Base-by-base conservation (phyloP, 2,888 invertebrate genomes). In the Crioceris asparagi region DNA sequence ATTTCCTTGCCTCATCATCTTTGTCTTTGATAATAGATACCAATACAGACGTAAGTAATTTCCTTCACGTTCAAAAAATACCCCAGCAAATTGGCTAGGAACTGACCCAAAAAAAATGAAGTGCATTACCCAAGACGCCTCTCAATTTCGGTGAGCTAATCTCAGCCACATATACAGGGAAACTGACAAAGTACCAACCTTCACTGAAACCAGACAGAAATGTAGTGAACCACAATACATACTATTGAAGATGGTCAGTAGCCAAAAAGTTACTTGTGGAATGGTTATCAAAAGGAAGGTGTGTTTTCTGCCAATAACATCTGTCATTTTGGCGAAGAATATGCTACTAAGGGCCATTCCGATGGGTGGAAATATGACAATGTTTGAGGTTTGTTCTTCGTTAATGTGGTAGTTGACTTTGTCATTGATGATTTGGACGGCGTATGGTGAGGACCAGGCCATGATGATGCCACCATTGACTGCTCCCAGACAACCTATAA, bases 41-140 rank as follows among this genome's bases (percentile, higher is more conserved):
- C 17, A 6, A 35, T 4, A 54, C 74, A 75, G 55, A 75, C 67
- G 39, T 64, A 64, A 34, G 72, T 73, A 43, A 74, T 62, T 16
- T 59, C 60, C 45, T 56, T 54, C 60, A 75, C 69, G 41, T 66
- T 57, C 12, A 70, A 69, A 54, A 67, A 71, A 4, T 71, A 71
- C 2, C 75, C 75, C 46, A 74, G 67, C 55, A 71, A 65, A 61
- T 72, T 59, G 16, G 56, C 51, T 7, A 50, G 11, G 12, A 56
- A 50, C 16, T 53, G 48, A 16, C 59, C 59, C 8, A 55, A 31
- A 38, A 52, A 55, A 6, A 49, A 45, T 8, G 34, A 36, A 55
- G 39, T 10, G 45, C 35, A 35, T 55, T 57, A 2, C 60, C 59
- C 55, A 56, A 59, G 10, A 45, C 46, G 4, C 57, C 57, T 37